Evolutionary conservation across 1,140 invertebrate species (phyloP).

Genomic region (Ceratina australensis): DNA sequence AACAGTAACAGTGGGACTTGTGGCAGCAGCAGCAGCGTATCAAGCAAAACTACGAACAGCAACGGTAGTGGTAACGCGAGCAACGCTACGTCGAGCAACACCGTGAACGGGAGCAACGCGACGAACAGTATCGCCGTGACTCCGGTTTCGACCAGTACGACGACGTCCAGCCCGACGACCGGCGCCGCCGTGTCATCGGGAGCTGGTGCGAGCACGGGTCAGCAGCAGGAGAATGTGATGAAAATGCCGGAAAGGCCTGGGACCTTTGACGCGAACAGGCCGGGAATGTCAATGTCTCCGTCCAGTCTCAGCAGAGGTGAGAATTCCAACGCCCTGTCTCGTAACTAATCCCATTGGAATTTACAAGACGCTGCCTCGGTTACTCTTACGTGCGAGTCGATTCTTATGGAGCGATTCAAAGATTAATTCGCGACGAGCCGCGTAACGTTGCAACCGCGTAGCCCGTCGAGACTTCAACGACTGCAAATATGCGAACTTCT

Average conservation of each 20-base stretch:
- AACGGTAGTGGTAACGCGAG: slow-evolving; percentile 45
- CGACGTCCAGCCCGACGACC: slow-evolving; percentile 67
- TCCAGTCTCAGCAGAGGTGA: slow-evolving; percentile 88
- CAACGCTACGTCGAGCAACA: slow-evolving; percentile 26
- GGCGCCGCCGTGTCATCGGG: slow-evolving; percentile 73
- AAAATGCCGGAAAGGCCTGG: slow-evolving; percentile 74
- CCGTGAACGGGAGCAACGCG: slow-evolving; percentile 61
- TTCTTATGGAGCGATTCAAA: background rate
- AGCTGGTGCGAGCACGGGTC: slow-evolving; percentile 74
- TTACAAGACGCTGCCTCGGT: background rate
- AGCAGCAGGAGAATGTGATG: slow-evolving; percentile 73
- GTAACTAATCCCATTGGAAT: background rate
- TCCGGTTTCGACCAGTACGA: slow-evolving; percentile 72
- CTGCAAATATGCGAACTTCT: slow-evolving; percentile 11
- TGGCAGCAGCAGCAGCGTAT: slow-evolving; percentile 43
- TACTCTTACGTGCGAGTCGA: background rate
- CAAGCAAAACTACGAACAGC: slow-evolving; percentile 44
- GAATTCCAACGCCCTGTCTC: slow-evolving; percentile 56
- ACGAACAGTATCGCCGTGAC: slow-evolving; percentile 66
- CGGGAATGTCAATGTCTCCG: slow-evolving; percentile 83
- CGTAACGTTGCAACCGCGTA: background rate
- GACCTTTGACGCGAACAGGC: slow-evolving; percentile 74
- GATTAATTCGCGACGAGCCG: background rate
- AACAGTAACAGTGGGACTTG: slow-evolving; percentile 59
- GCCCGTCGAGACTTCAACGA: slow-evolving; percentile 36